phyloP scores from a whole-genome alignment of 1,140 invertebrate species.

The Ridgeia piscesae region DNA sequence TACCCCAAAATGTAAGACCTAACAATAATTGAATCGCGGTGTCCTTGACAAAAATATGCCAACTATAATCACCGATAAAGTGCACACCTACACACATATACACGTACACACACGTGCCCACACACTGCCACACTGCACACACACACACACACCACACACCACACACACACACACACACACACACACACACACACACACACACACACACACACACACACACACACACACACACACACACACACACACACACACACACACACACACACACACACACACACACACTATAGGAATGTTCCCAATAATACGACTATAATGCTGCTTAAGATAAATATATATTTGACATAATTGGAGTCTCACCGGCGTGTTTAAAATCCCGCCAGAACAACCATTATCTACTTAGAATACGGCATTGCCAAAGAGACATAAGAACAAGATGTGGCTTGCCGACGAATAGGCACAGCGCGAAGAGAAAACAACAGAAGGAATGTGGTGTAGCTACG shows the following conservation, averaged over 20 bases:
- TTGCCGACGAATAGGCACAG: too few relatives aligned
- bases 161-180: too few relatives aligned
- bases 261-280: too few relatives aligned
- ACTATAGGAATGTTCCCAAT: not conserved
- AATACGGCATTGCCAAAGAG: not conserved
- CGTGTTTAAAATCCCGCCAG: not conserved
- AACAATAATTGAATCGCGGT: not conserved
- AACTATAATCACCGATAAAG: not conserved
- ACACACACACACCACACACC: not conserved
- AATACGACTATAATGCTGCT: not conserved
- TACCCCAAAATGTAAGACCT: too few relatives aligned
- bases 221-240: not conserved
- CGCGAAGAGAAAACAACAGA: too few relatives aligned
- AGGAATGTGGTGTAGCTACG: too few relatives aligned
- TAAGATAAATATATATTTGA: not conserved
- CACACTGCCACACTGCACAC: too few relatives aligned
- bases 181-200: not conserved
- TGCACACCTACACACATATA: not conserved
- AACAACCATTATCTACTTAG: not conserved
- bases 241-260: too few relatives aligned
- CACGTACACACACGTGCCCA: too few relatives aligned
- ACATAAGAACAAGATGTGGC: too few relatives aligned
- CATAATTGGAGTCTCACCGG: not conserved
- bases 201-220: too few relatives aligned
- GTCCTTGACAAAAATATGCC: not conserved